These are phyloP conservation scores for Acyrthosiphon pisum DNA, from an alignment of 1,140 invertebrate genomes.

Conservation along the genomic window DNA sequence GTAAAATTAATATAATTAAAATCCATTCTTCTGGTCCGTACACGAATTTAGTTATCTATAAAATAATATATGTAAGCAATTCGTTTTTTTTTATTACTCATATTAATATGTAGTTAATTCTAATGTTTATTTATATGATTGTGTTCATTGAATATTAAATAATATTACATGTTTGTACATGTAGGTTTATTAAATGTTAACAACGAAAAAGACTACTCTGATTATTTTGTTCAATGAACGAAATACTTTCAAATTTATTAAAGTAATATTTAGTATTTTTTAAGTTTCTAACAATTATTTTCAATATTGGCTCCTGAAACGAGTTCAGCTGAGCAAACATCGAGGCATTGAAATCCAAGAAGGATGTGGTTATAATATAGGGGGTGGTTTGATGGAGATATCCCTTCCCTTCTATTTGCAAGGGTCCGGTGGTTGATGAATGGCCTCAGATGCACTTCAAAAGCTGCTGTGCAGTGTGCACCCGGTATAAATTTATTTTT, in stretches of 20 bases:
- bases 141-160: too few relatives aligned
- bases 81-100: neutral
- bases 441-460: conserved; percentile 46
- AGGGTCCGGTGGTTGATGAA: conserved; percentile 43
- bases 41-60: neutral
- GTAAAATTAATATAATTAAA: conserved; percentile 9
- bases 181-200: neutral
- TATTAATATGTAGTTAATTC: neutral
- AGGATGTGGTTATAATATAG: conserved; percentile 46
- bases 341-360: conserved; percentile 33
- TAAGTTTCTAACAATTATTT: neutral
- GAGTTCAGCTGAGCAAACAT: conserved; percentile 50
- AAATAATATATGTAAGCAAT: neutral
- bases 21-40: neutral
- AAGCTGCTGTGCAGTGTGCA: conserved; percentile 31
- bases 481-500: conserved; percentile 31
- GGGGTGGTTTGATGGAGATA: conserved; percentile 31
- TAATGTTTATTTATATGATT: too few relatives aligned
- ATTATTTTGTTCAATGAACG: neutral
- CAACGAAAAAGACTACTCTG: neutral
- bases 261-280: neutral
- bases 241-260: neutral
- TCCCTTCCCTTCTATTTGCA: conserved; percentile 40
- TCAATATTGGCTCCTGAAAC: conserved; percentile 24
- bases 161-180: neutral